phyloP scores from a whole-genome alignment of 2,113 vertebrate genomes.

The Pseudorasbora parva region DNA sequence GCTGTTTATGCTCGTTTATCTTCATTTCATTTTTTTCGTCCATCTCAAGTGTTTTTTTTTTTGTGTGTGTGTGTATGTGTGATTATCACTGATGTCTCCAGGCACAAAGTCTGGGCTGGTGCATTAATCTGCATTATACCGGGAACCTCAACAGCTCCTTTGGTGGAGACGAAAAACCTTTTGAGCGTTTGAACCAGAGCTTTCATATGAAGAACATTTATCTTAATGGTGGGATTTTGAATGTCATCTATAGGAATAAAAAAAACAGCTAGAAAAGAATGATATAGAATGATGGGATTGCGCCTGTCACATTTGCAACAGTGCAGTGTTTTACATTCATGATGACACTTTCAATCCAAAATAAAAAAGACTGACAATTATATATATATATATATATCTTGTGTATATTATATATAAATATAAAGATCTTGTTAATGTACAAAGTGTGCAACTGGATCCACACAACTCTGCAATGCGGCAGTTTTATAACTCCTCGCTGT shows the following conservation, averaged over 20 bases:
- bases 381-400: too few relatives aligned
- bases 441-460: background rate
- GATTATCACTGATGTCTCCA: constrained; percentile 64
- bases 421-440: too few relatives aligned
- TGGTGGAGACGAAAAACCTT: constrained; percentile 27
- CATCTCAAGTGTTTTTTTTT: constrained; percentile 38
- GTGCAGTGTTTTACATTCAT: background rate
- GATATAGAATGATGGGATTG: constrained; percentile 11
- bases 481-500: background rate
- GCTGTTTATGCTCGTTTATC: constrained; percentile 65
- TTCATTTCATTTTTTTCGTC: constrained; percentile 63
- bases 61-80: background rate
- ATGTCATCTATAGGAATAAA: constrained; percentile 23
- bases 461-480: background rate
- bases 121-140: constrained; percentile 74
- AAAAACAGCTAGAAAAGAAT: background rate
- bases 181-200: background rate
- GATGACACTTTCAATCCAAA: background rate
- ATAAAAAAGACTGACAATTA: background rate
- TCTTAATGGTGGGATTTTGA: constrained; percentile 23
- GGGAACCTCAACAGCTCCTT: constrained; percentile 15
- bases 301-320: constrained; percentile 6
- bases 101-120: constrained; percentile 55
- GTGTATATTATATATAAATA: too few relatives aligned
- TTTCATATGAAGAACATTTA: constrained; percentile 33